These are phyloP conservation scores for Aphidius colemani DNA, from an alignment of 2,888 invertebrate genomes.

Conservation along the genomic window DNA sequence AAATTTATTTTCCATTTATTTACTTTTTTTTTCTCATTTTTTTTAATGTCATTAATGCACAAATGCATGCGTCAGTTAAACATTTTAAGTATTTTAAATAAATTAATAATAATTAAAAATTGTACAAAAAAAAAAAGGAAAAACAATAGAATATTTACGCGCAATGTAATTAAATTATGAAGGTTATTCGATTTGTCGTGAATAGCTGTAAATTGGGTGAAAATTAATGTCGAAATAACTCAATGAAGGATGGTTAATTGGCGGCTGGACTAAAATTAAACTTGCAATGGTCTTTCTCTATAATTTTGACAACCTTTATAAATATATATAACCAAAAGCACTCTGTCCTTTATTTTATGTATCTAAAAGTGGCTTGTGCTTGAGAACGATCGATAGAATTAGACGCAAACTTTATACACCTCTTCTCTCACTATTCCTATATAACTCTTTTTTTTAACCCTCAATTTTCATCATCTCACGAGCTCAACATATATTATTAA, in stretches of 20 bases:
- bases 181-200: slow-evolving; percentile 1
- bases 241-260: slow-evolving; percentile 6
- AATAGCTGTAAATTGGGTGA: slow-evolving; percentile 8
- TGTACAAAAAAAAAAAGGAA: neutral
- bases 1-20: neutral
- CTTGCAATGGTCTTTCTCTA: neutral
- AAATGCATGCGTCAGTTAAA: no score
- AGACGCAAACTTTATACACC: slow-evolving; percentile 23
- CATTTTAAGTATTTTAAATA: neutral
- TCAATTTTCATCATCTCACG: neutral
- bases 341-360: slow-evolving; percentile 13
- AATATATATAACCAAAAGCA: neutral
- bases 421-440: slow-evolving; percentile 14
- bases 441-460: neutral
- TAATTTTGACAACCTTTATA: neutral
- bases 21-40: neutral
- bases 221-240: slow-evolving; percentile 9
- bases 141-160: neutral
- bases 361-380: slow-evolving; percentile 28
- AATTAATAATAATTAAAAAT: neutral
- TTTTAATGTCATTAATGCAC: neutral
- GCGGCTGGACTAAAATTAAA: neutral
- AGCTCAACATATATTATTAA: no score
- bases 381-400: slow-evolving; percentile 31
- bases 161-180: neutral